A percentile compares a stretch with the other conserved stretches of the same genome.
Evolutionary conservation across 2,797 vertebrate genomes (phyloP).

Genomic region (Eptatretus atami): DNA sequence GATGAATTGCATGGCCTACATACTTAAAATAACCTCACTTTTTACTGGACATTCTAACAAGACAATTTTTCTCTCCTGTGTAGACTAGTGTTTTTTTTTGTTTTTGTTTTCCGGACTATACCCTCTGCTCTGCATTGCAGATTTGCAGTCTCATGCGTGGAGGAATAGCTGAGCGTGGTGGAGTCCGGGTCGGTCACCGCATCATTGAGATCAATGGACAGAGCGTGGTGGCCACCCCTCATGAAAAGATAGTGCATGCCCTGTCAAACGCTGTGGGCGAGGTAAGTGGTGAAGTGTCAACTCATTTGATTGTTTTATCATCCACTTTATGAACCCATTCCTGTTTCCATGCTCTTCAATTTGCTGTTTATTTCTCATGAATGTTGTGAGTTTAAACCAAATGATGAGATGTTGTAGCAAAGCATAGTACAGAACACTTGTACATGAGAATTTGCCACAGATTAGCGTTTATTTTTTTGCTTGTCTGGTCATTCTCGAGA

Average conservation of each 20-base stretch:
- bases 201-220: slow-evolving; percentile 96
- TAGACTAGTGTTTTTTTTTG: too few relatives aligned
- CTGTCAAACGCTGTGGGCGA: slow-evolving; percentile 95
- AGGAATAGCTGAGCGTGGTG: slow-evolving; percentile 74
- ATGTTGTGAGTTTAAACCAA: too few relatives aligned
- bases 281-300: slow-evolving; percentile 19
- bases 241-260: slow-evolving; percentile 94
- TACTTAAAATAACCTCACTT: too few relatives aligned
- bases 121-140: slow-evolving; percentile 16
- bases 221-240: slow-evolving; percentile 84
- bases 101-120: too few relatives aligned
- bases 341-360: not conserved
- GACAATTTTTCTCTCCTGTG: too few relatives aligned
- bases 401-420: too few relatives aligned
- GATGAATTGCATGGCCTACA: too few relatives aligned
- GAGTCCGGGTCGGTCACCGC: slow-evolving; percentile 69
- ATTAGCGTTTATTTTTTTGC: too few relatives aligned
- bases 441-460: too few relatives aligned
- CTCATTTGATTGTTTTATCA: not conserved
- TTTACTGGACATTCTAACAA: too few relatives aligned
- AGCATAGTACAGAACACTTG: too few relatives aligned
- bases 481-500: too few relatives aligned
- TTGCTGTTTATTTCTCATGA: not conserved
- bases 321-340: not conserved
- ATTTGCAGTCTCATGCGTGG: slow-evolving; percentile 96